Conservation (phyloP, 1,140 invertebrate species). For the Caenorhabditis tropicalis region DNA sequence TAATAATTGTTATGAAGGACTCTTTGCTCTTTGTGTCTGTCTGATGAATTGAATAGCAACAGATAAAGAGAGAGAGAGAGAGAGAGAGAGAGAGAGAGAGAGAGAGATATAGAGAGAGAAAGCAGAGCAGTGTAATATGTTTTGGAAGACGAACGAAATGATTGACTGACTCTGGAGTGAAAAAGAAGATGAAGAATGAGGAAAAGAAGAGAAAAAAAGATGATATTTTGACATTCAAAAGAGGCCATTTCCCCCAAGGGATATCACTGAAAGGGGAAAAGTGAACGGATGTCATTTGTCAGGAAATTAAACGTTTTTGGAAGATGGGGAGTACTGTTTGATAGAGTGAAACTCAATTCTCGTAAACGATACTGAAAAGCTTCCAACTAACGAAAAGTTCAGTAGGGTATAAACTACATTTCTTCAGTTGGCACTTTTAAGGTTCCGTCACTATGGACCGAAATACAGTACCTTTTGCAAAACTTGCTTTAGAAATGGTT, state of each 20-base stretch:
- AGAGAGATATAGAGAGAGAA: background rate
- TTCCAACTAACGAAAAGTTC: background rate
- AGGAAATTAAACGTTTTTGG: too few species aligned
- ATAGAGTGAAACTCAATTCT: background rate
- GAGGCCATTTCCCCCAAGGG: background rate
- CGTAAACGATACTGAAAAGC: background rate
- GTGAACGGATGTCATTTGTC: background rate
- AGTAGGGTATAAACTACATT: background rate
- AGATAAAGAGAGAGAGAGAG: too few species aligned
- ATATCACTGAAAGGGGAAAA: background rate
- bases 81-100: too few species aligned
- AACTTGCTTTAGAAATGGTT: too few species aligned
- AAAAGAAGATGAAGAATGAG: background rate
- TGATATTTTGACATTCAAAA: background rate
- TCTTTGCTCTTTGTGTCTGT: too few species aligned
- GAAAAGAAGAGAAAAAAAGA: background rate
- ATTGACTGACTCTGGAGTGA: constrained; percentile 6
- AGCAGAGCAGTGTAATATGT: background rate
- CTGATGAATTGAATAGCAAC: too few species aligned
- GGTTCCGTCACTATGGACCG: too few species aligned
- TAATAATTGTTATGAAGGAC: too few species aligned
- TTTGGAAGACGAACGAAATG: background rate
- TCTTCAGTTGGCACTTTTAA: background rate
- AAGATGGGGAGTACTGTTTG: too few species aligned
- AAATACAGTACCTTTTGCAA: too few species aligned